phyloP scores from a whole-genome alignment of 2,888 invertebrate genomes.

The Pyrgus malvae region DNA sequence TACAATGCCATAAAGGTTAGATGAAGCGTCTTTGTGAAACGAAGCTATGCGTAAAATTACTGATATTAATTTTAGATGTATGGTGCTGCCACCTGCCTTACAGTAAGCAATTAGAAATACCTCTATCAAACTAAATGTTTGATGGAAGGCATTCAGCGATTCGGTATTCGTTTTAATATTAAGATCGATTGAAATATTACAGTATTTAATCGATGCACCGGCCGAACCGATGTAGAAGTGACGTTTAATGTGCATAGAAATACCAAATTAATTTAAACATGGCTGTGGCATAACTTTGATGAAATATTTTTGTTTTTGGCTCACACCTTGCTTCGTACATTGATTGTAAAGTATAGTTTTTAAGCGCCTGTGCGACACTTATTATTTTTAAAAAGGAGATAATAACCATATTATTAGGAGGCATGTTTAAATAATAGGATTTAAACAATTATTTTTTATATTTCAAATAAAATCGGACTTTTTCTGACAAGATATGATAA shows the following conservation, averaged over 20 bases:
- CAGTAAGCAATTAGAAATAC: slow-evolving; percentile 12
- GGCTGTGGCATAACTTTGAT: no score
- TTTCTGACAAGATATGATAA: no score
- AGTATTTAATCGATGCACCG: background rate
- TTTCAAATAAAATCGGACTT: no score
- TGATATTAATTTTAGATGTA: slow-evolving; percentile 9
- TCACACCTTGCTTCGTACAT: no score
- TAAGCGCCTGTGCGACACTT: no score
- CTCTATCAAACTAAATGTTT: slow-evolving; percentile 1
- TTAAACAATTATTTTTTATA: no score
- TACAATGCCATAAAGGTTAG: background rate
- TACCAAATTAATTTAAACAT: background rate
- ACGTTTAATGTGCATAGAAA: background rate
- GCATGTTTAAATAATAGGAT: no score
- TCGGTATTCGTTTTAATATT: slow-evolving; percentile 1
- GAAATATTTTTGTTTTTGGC: no score
- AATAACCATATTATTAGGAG: no score
- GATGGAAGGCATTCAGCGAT: slow-evolving; percentile 4
- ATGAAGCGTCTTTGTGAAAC: background rate
- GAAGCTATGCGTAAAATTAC: slow-evolving; percentile 5
- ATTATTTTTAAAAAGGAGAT: no score
- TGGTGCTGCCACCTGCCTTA: slow-evolving; percentile 6
- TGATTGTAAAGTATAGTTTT: no score
- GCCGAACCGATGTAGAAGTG: background rate
- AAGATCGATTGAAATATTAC: background rate